phyloP scores from a whole-genome alignment of 2,113 vertebrate genomes.

The Eonycteris spelaea region DNA sequence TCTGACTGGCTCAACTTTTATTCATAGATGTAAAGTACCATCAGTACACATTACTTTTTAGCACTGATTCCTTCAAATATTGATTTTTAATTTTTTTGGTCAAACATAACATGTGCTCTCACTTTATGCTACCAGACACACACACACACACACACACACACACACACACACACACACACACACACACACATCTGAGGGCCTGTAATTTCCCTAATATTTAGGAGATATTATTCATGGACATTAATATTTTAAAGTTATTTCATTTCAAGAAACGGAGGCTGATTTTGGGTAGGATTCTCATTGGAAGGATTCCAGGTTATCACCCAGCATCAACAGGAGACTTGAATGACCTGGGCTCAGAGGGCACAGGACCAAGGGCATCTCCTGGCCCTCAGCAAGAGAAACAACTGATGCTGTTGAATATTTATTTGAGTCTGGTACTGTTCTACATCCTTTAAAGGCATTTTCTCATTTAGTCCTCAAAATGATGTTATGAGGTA shows the following conservation, averaged over 20 bases:
- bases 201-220: slow-evolving; percentile 20
- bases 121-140: slow-evolving; percentile 37
- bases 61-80: slow-evolving; percentile 67
- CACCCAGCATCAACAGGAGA: neutral
- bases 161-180: neutral
- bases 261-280: slow-evolving; percentile 23
- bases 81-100: slow-evolving; percentile 72
- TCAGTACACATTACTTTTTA: slow-evolving; percentile 57
- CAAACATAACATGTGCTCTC: slow-evolving; percentile 52
- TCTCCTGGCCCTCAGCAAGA: neutral
- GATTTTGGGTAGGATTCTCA: neutral
- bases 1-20: slow-evolving; percentile 37
- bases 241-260: neutral
- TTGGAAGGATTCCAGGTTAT: neutral
- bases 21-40: slow-evolving; percentile 43
- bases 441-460: neutral
- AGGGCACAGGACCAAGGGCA: neutral
- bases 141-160: neutral
- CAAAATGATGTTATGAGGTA: neutral
- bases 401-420: neutral
- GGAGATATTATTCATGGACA: neutral
- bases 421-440: neutral
- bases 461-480: neutral
- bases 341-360: neutral
- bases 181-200: neutral